Conservation (phyloP, 2,888 invertebrate genomes). For the Tricholauxania praeusta region DNA sequence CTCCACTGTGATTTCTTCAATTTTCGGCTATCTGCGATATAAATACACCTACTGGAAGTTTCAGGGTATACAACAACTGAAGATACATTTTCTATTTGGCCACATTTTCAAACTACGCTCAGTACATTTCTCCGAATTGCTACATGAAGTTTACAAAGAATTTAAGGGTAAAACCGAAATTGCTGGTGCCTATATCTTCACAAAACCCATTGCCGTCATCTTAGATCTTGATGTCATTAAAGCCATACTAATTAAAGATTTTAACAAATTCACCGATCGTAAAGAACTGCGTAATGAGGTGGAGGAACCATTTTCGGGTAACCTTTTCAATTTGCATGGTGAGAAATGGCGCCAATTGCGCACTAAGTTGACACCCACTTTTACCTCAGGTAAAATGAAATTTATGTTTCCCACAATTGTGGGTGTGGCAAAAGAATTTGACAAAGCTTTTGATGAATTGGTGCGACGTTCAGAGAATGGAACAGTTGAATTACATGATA, state of each 20-base stretch:
- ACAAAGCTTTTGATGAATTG: slow-evolving; percentile 40
- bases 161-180: slow-evolving; percentile 52
- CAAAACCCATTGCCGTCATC: slow-evolving; percentile 52
- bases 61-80: slow-evolving; percentile 50
- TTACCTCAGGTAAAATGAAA: slow-evolving; percentile 70
- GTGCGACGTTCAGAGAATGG: slow-evolving; percentile 28
- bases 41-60: slow-evolving; percentile 55
- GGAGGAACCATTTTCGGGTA: slow-evolving; percentile 58
- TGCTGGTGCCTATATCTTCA: slow-evolving; percentile 56
- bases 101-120: slow-evolving; percentile 50
- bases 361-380: slow-evolving; percentile 68
- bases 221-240: slow-evolving; percentile 62
- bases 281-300: slow-evolving; percentile 50
- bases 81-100: slow-evolving; percentile 51
- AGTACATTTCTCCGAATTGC: slow-evolving; percentile 46
- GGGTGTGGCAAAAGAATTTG: slow-evolving; percentile 54
- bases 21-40: slow-evolving; percentile 48
- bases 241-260: slow-evolving; percentile 64
- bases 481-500: slow-evolving; percentile 65
- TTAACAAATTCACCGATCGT: slow-evolving; percentile 63
- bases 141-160: slow-evolving; percentile 54
- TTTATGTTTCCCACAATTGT: slow-evolving; percentile 66
- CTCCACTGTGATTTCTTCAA: slow-evolving; percentile 42
- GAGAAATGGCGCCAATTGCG: slow-evolving; percentile 68
- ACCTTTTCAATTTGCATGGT: slow-evolving; percentile 62